These are phyloP conservation scores for Balaeniceps rex DNA, from an alignment of 2,113 vertebrate species.

Conservation along the genomic window DNA sequence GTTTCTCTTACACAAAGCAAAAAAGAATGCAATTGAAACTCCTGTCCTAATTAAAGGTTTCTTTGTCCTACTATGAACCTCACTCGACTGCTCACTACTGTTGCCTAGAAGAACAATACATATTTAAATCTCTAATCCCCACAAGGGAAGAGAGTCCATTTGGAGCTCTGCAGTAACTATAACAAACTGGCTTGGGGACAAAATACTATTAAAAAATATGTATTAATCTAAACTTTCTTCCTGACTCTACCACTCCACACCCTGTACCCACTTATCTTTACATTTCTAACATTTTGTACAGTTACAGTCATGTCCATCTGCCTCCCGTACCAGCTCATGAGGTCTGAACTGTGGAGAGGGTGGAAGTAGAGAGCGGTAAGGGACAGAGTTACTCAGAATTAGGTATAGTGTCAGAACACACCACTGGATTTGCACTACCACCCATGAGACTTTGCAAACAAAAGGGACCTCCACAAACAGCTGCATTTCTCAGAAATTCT, in stretches of 20 bases:
- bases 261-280: background rate
- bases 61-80: slow-evolving; percentile 43
- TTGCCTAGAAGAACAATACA: slow-evolving; percentile 42
- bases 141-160: background rate
- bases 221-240: background rate
- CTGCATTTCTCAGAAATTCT: background rate
- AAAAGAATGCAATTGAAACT: background rate
- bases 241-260: background rate
- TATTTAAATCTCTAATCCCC: slow-evolving; percentile 31
- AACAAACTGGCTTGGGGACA: background rate
- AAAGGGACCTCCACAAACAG: background rate
- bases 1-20: slow-evolving; percentile 37
- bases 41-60: slow-evolving; percentile 49
- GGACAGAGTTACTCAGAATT: background rate
- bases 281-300: background rate
- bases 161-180: background rate
- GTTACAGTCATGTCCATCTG: background rate
- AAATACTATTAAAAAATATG: background rate
- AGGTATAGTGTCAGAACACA: background rate
- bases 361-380: background rate
- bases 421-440: background rate
- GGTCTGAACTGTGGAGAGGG: background rate
- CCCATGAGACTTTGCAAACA: background rate
- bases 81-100: slow-evolving; percentile 23
- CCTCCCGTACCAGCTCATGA: background rate